These are phyloP conservation scores for Muschampia plurimacula DNA, from an alignment of 2,888 invertebrate species.

Conservation along the genomic window DNA sequence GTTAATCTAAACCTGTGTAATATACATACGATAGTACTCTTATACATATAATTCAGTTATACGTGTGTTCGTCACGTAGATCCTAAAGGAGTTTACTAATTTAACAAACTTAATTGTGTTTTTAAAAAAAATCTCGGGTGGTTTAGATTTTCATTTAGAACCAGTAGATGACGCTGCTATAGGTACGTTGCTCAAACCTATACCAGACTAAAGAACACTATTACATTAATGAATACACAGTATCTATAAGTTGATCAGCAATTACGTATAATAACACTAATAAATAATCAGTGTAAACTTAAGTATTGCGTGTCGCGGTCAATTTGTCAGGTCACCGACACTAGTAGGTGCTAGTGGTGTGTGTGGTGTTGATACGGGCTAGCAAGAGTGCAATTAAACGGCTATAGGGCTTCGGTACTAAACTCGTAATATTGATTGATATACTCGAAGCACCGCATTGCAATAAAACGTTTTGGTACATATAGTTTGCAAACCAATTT, in stretches of 20 bases:
- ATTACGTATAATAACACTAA: conserved; percentile 29
- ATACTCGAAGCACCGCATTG: conserved; percentile 21
- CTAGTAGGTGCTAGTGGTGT: conserved; percentile 41
- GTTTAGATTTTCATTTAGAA: too few species aligned
- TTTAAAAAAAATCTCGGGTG: too few species aligned
- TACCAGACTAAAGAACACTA: neutral
- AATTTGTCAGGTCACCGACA: conserved; percentile 80
- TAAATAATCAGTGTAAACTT: conserved; percentile 40
- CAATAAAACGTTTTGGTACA: conserved; percentile 10
- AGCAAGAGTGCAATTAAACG: conserved; percentile 76
- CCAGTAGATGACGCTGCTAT: neutral
- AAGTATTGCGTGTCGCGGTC: conserved; percentile 76
- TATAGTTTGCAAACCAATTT: neutral
- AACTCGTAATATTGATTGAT: conserved; percentile 44
- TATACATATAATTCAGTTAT: neutral
- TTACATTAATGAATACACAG: conserved; percentile 22
- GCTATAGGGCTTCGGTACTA: conserved; percentile 72
- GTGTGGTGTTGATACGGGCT: conserved; percentile 63
- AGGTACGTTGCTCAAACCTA: neutral
- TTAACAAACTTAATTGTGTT: too few species aligned
- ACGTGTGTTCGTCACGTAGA: neutral
- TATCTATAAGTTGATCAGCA: conserved; percentile 37
- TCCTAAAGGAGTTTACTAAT: too few species aligned
- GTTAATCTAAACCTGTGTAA: neutral
- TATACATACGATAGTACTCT: too few species aligned